Base-by-base conservation (phyloP, 2,888 invertebrate species). In the Dolichomitus sp. region DNA sequence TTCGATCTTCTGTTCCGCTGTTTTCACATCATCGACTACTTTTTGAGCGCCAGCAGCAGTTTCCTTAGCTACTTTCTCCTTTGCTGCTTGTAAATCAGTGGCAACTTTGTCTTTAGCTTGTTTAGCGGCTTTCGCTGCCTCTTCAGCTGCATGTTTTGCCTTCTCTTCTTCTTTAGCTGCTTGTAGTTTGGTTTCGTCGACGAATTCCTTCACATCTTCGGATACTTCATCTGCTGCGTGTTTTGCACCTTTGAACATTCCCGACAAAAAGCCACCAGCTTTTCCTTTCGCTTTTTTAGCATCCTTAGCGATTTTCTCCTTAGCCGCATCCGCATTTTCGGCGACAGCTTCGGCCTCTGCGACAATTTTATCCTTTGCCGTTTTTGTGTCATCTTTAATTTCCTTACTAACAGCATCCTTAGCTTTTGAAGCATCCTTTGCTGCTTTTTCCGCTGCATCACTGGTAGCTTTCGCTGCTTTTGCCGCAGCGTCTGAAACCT, bases 1-100 rank as follows among this genome's bases (percentile, higher is more conserved):
- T 63, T 83, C 57, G 12, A 78, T 50, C 78, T 94, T 94, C 85
- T 95, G 94, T 92, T 94, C 94, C 1, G 95, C 88, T 11, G 95
- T 93, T 52, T 95, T 94, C 94, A 94, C 94, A 88, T 93, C 94
- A 88, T 95, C 95, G 0, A 92, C 95, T 93, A 57, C 94, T 94
- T 90, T 95, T 94, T 40, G 94, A 92, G 68, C 81, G 2, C 73
- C 83, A 1, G 83, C 72, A 0, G 75, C 75, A 11, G 83, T 63
- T 37, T 74, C 85, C 48, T 50, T 68, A 30, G 30, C 37, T 1
- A 77, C 48, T 33, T 69, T 74, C 11, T 80, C 80, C 3, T 48
- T 70, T 54, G 65, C 45, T 23, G 54, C 72, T 4, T 68, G 48
- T 12, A 66, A 12, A 14, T 68, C 63, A 2, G 45, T 17, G 1